Conservation (phyloP, 2,113 vertebrate genomes). For the Balaeniceps rex region DNA sequence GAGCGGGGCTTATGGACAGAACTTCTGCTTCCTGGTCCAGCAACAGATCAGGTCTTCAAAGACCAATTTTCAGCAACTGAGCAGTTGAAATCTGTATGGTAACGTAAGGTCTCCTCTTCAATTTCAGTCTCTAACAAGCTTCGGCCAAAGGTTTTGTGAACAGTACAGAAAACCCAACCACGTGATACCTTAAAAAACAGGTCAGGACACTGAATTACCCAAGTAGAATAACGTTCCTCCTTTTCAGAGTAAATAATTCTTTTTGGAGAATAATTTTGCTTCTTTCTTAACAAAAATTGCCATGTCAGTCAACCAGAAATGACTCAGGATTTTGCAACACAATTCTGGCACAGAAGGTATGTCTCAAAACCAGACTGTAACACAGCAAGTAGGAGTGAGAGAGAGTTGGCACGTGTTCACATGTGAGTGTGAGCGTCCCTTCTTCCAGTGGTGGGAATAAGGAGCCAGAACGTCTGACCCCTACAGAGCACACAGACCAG, state of each 20-base stretch:
- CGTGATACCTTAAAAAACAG: not conserved
- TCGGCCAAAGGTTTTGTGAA: not conserved
- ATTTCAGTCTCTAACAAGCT: not conserved
- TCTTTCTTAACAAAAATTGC: not conserved
- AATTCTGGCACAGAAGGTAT: not conserved
- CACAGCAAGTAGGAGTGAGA: not conserved
- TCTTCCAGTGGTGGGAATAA: not conserved
- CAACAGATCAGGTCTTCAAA: not conserved
- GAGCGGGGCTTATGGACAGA: not conserved
- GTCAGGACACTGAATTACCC: not conserved
- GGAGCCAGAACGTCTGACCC: not conserved
- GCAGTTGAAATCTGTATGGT: not conserved
- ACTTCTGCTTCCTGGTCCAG: not conserved
- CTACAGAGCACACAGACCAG: not conserved
- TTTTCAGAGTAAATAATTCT: not conserved
- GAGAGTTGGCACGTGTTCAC: rapidly evolving
- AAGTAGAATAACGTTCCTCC: not conserved
- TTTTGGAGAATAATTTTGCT: not conserved
- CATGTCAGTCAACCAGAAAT: not conserved
- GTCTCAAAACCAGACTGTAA: not conserved
- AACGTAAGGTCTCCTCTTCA: not conserved
- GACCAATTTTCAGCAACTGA: not conserved
- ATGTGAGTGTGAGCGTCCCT: not conserved
- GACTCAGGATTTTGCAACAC: not conserved
- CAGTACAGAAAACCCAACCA: not conserved